Base-by-base conservation (phyloP, 1,140 invertebrate species). In the Sinella curviseta region DNA sequence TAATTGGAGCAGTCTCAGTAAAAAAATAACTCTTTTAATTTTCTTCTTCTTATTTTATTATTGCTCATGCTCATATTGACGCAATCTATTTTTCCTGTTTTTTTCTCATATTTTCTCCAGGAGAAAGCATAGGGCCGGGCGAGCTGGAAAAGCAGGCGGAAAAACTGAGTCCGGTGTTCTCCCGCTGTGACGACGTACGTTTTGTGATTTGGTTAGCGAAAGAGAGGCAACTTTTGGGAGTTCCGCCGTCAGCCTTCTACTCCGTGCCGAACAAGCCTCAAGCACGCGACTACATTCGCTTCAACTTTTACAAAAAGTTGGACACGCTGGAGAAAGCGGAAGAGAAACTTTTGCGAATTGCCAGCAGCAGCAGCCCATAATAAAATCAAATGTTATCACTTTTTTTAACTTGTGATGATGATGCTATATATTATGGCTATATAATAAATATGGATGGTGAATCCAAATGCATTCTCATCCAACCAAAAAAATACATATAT, bases 121-220 rank as follows among this genome's bases (percentile, higher is more conserved):
- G 91, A 84, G 88, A 92, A 0, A 90, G 92, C 84, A 85, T 95
- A 12, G 60, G 31, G 1, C 24, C 28, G 3, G 35, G 8, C 1
- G 39, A 12, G 20, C 73, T 35, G 30, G 73, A 74, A 39, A 24
- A 74, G 67, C 31, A 93, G 95, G 86, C 87, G 83, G 0, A 93
- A 95, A 65, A 65, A 8, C 24, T 65, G 57, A 26, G 24, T 4
- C 57, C 57, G 4, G 24, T 26, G 8, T 65, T 65, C 24, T 14
- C 57, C 4, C 86, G 88, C 83, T 89, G 92, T 82, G 92, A 92
- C 82, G 97, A 99, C 88, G 98, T 96, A 85, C 91, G 90, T 84
- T 99, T 99, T 87, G 95, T 95, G 0, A 95, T 97, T 87, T 99
- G 96, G 94, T 92, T 99, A 89, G 94, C 92, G 0, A 97, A 95